Evolutionary conservation across 2,797 vertebrate species (phyloP), one percentile per base, ranked within the genome.

Genomic region (Dendrocincla fuliginosa): DNA sequence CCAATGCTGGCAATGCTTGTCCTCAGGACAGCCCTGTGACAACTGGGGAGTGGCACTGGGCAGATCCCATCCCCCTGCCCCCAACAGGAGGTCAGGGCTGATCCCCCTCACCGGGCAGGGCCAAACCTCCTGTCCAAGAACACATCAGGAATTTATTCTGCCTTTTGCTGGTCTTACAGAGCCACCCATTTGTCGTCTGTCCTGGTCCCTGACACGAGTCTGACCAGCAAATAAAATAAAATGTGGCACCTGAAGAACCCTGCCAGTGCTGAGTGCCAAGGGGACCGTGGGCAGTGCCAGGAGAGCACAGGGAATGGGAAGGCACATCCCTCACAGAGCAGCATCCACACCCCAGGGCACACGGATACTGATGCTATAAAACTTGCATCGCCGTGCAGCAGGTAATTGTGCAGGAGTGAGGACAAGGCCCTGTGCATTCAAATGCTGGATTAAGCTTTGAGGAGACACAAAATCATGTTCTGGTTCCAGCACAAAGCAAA

Each of bases 1-100:
- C 18, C 64, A n/a, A 9, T 0, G 0, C 28, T 13, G 57, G 24
- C 64, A 37, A 44, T 0, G 33, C 37, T 3, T 1, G 0, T 5
- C 73, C 63, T 12, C 77, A 37, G 3, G 15, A 13, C 11, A 4
- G 63, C 35, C 49, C 4, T 13, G 87, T 25, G 80, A 8, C 5
- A 2, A 5, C 4, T 4, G 32, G 7, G 13, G 11, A 3, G 46
- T 10, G 3, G 3, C 64, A 44, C 5, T 1, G 14, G 41, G 56
- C 52, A 55, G 8, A 5, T 10, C 15, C 17, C 86, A 83, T 64
- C 33, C 68, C 68, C n/a, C 28, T 39, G 14, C 28, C 16, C 2
- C 49, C 17, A 5, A 27, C 75, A 76, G 37, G 17, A 60, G 37
- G 6, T 32, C n/a, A 2, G 28, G n/a, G 33, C 3, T 35, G 74